phyloP scores from a whole-genome alignment of 2,888 invertebrate genomes.

The Drosophila robusta region DNA sequence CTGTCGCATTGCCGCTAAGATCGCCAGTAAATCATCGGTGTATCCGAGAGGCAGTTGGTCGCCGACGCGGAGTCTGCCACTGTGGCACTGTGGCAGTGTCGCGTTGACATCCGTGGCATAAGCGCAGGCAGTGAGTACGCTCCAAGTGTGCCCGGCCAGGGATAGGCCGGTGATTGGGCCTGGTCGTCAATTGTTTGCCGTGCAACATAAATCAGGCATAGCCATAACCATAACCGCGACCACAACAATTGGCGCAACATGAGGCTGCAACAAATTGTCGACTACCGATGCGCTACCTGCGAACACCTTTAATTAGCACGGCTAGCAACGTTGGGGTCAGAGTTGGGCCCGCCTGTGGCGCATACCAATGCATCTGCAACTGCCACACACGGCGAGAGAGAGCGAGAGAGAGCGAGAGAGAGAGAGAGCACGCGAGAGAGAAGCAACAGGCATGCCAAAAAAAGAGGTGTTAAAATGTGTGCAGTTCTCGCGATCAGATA shows the following conservation, averaged over 20 bases:
- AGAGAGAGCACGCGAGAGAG: slow-evolving; percentile 28
- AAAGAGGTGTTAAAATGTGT: slow-evolving; percentile 81
- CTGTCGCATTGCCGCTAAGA: slow-evolving; percentile 70
- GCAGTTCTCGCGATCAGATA: slow-evolving; percentile 82
- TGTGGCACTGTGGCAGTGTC: neutral
- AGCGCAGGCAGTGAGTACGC: slow-evolving; percentile 46
- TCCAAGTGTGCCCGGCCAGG: slow-evolving; percentile 17
- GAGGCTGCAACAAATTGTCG: slow-evolving; percentile 78
- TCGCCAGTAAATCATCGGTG: slow-evolving; percentile 69
- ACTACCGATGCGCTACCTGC: slow-evolving; percentile 17
- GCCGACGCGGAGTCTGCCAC: neutral
- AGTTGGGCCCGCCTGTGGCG: slow-evolving; percentile 16
- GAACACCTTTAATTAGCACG: slow-evolving; percentile 63
- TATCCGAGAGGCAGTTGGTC: slow-evolving; percentile 21
- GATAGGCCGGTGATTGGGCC: slow-evolving; percentile 11
- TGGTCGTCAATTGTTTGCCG: slow-evolving; percentile 51
- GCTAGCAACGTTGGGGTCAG: slow-evolving; percentile 15
- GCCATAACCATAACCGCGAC: slow-evolving; percentile 59
- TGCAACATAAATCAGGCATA: slow-evolving; percentile 82
- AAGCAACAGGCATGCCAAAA: slow-evolving; percentile 4
- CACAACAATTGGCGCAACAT: slow-evolving; percentile 83
- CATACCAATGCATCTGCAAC: slow-evolving; percentile 53
- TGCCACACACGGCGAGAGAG: slow-evolving; percentile 46
- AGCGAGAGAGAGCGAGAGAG: slow-evolving; percentile 6
- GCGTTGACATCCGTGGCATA: slow-evolving; percentile 80